A percentile compares a stretch with the other conserved stretches of the same genome.
These are phyloP conservation scores for Dryobota labecula DNA, from an alignment of 2,888 invertebrate genomes.

Conservation along the genomic window DNA sequence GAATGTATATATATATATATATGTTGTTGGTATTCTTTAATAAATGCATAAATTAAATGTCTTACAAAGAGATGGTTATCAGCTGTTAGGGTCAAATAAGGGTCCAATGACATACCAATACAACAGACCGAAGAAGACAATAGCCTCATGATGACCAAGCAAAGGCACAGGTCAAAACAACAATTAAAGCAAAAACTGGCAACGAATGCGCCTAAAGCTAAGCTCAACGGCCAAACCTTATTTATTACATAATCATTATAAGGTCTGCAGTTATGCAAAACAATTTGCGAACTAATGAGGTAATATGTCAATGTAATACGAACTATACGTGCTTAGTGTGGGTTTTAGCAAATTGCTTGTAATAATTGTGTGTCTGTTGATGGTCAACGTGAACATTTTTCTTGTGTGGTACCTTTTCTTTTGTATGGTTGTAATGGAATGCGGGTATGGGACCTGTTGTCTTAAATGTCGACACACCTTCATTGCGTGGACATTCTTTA, in stretches of 20 bases:
- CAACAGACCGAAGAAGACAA: conserved; percentile 16
- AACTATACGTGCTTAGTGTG: conserved; percentile 42
- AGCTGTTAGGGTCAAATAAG: background rate
- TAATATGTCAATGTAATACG: conserved; percentile 56
- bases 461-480: conserved; percentile 53
- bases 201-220: conserved; percentile 25
- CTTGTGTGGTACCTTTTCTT: conserved; percentile 44
- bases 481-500: conserved; percentile 23
- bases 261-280: conserved; percentile 50
- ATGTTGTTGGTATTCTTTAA: too few species aligned
- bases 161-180: conserved; percentile 21
- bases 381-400: conserved; percentile 56
- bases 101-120: background rate
- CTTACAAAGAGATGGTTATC: conserved; percentile 4
- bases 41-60: too few species aligned
- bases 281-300: conserved; percentile 62
- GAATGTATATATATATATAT: too few species aligned
- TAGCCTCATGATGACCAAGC: conserved; percentile 32
- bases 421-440: conserved; percentile 43
- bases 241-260: conserved; percentile 56
- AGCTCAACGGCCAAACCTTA: conserved; percentile 31
- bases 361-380: conserved; percentile 29
- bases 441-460: conserved; percentile 57
- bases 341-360: conserved; percentile 58
- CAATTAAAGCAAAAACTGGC: background rate